Base-by-base conservation (phyloP, 2,797 vertebrate genomes). In the Xiphorhynchus erythropygius region DNA sequence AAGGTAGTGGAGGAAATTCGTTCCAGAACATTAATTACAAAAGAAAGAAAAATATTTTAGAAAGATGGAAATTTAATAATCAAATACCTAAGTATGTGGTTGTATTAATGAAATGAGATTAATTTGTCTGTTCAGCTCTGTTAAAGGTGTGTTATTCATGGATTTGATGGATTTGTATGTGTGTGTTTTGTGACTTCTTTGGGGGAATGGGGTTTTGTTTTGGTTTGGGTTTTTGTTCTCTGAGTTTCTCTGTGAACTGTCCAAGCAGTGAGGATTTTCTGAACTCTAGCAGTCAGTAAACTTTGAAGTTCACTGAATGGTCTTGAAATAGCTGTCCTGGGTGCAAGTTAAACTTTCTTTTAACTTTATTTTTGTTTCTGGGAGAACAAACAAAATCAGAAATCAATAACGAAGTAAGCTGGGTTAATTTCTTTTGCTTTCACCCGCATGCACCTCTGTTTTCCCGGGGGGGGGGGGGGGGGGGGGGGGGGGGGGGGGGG, bases 391-490 rank as follows among this genome's bases (percentile, higher is more conserved):
- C 8, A 16, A 13, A 60, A 56, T 49, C 32, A 7, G 18, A 30
- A 47, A 65, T 77, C 22, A 64, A 22, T 79, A 7, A 62, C 63
- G 80, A 30, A 4, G 5, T 24, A 33, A 47, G 5, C 12, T 81
- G 37, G 11, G 6, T 19, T 55, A 32, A 4, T 32, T 75, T 89
- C 44, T 70, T 7, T 69, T 64, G 10, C 9, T 11, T 53, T 65
- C 7, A 33, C 3, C 12, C 2, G 4, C 5, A 2, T 14, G 41
- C 23, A 4, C 4, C 16, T 39, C 32, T 63, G n/a, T 17, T 60
- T 53, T 53, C 7, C n/a, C n/a, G n/a, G n/a, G n/a, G n/a, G n/a
- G n/a, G n/a, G n/a, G n/a, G n/a, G n/a, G n/a, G n/a, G n/a, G n/a
- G n/a, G n/a, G n/a, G n/a, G n/a, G n/a, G n/a, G n/a, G n/a, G n/a